These are phyloP conservation scores for Andricus grossulariae DNA, from an alignment of 1,140 invertebrate species.

Conservation along the genomic window DNA sequence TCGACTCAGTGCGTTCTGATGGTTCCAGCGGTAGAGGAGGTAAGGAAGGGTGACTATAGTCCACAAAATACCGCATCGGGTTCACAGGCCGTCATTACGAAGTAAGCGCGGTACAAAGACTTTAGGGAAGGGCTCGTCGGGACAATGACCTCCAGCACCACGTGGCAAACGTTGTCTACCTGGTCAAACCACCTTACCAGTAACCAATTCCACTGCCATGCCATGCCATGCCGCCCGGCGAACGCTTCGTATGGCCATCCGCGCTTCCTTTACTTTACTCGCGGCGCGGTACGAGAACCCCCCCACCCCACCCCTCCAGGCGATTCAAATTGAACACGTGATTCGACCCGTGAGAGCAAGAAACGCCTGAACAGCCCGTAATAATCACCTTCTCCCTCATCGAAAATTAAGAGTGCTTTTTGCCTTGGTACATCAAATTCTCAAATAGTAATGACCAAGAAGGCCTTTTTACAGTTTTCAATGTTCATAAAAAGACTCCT, in stretches of 20 bases:
- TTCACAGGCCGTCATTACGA: constrained; percentile 55
- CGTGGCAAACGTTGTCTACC: constrained; percentile 69
- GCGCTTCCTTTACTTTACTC: constrained; percentile 37
- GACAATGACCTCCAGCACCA: constrained; percentile 68
- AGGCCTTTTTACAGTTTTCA: too few species aligned
- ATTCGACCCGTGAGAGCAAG: neutral
- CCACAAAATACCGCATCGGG: constrained; percentile 52
- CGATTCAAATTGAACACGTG: neutral
- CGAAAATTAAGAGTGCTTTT: too few species aligned
- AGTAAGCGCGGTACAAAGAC: constrained; percentile 55
- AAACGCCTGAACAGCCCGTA: constrained; percentile 12
- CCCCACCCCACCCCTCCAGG: too few species aligned
- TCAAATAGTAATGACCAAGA: too few species aligned
- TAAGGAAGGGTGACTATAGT: constrained; percentile 42
- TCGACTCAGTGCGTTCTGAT: too few species aligned
- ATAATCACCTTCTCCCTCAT: too few species aligned
- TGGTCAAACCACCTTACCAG: constrained; percentile 67
- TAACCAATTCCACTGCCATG: constrained; percentile 61
- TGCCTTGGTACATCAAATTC: too few species aligned
- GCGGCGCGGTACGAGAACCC: neutral
- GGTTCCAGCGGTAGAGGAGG: too few species aligned
- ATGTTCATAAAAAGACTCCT: too few species aligned
- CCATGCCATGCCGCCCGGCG: constrained; percentile 37
- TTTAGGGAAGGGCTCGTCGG: constrained; percentile 61
- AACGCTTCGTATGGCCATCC: too few species aligned